Evolutionary conservation across 2,888 invertebrate genomes (phyloP).

Genomic region (Drosophila monieri): DNA sequence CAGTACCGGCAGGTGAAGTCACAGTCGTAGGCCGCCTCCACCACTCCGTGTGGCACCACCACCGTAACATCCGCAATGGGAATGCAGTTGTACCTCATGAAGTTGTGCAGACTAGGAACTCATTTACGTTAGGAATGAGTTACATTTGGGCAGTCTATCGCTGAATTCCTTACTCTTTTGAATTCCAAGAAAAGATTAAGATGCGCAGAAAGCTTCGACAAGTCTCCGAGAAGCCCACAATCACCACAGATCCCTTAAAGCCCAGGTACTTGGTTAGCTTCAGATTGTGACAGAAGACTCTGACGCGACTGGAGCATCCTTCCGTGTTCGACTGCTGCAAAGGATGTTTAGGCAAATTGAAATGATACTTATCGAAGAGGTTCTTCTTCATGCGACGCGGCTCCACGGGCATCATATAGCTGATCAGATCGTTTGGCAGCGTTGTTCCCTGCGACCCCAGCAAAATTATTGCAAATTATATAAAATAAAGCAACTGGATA

Average conservation of each 20-base stretch:
- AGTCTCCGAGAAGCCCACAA: conserved; percentile 72
- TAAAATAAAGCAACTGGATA: conserved; percentile 33
- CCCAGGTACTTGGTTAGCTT: conserved; percentile 54
- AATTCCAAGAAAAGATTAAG: conserved; percentile 73
- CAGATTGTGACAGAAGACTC: conserved; percentile 63
- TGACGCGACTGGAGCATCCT: conserved; percentile 50
- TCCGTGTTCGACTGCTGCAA: background rate
- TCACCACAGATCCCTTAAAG: conserved; percentile 54
- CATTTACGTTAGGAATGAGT: background rate
- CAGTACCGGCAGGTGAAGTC: conserved; percentile 60
- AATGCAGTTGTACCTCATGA: conserved; percentile 57
- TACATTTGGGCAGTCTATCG: too few species aligned
- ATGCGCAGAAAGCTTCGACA: conserved; percentile 72
- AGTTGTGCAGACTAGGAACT: conserved; percentile 27
- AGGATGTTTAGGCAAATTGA: background rate
- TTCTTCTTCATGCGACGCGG: conserved; percentile 62
- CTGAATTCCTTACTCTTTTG: conserved; percentile 53
- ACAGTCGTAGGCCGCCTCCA: conserved; percentile 71
- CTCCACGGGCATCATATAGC: conserved; percentile 78
- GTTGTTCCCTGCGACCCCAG: conserved; percentile 24
- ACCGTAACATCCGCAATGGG: conserved; percentile 68
- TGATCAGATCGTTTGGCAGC: conserved; percentile 65
- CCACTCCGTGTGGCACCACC: conserved; percentile 58
- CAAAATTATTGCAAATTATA: background rate
- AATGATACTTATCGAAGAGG: conserved; percentile 38